Base-by-base conservation (phyloP, 2,797 vertebrate species). In the Danionella dracula region DNA sequence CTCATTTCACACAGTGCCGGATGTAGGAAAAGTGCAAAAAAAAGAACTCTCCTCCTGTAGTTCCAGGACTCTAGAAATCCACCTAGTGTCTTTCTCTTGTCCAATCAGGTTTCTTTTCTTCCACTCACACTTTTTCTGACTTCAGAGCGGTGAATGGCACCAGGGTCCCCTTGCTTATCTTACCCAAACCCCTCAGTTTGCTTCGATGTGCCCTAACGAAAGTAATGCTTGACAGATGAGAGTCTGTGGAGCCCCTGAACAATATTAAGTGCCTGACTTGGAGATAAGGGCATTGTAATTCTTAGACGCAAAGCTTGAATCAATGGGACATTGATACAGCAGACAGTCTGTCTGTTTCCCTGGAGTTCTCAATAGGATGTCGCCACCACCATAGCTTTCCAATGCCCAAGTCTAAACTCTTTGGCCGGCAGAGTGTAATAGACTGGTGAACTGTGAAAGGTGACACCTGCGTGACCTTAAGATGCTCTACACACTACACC, bases 21-120 rank as follows among this genome's bases (percentile, higher is more conserved):
- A 89, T 91, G 79, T 84, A 88, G 81, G 85, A 89, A 90, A 83
- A 91, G 93, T 91, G 80, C 84, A 86, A 71, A 91, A 90, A 91
- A 75, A n/a, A n/a, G 16, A 2, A 17, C 78, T 92, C 91, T 92
- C 90, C 86, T 86, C 85, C 82, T 85, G 86, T 86, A 77, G 92
- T 94, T 89, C 89, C 85, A 87, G 81, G 82, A 85, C 83, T 80
- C 79, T 45, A 62, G 77, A 81, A 79, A 79, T 83, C 83, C 69
- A 55, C 76, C 23, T 70, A 70, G 82, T 76, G 76, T 68, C 76
- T 76, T 76, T 80, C 67, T 73, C 61, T 79, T 77, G 79, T 80
- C 82, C 80, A 86, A 83, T 86, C 60, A 46, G 37, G 23, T 46
- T 64, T 66, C 7, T 61, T 50, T 73, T 70, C 59, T 55, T 32